Conservation (phyloP, 2,797 vertebrate species). For the Mastacembelus armatus region DNA sequence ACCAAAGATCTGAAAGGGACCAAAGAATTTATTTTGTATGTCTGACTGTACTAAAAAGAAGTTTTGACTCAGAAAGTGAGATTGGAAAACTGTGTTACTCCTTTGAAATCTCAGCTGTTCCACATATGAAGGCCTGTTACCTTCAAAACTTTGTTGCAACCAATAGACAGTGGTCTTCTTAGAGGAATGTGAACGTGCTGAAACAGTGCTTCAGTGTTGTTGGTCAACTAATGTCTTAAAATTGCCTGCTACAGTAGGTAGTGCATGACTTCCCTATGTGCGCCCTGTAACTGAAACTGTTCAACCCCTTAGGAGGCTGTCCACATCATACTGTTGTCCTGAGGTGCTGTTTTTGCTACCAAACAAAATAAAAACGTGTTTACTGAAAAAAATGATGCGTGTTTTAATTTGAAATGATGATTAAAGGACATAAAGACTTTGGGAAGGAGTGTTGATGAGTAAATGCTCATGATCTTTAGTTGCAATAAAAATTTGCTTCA, state of each 20-base stretch:
- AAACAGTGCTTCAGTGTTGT: slow-evolving; percentile 65
- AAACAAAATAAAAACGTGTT: slow-evolving; percentile 85
- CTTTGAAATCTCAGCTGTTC: slow-evolving; percentile 52
- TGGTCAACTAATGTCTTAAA: slow-evolving; percentile 71
- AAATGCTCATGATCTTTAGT: not conserved
- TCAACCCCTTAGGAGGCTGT: slow-evolving; percentile 69
- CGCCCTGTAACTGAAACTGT: slow-evolving; percentile 73
- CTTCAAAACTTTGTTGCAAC: slow-evolving; percentile 44
- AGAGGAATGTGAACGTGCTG: slow-evolving; percentile 78
- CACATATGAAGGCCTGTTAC: slow-evolving; percentile 36
- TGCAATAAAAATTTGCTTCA: too few relatives aligned
- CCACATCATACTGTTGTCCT: slow-evolving; percentile 69
- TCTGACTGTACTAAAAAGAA: slow-evolving; percentile 73
- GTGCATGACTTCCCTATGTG: slow-evolving; percentile 74
- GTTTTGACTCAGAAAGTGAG: slow-evolving; percentile 50
- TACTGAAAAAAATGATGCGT: slow-evolving; percentile 64
- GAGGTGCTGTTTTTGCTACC: slow-evolving; percentile 87
- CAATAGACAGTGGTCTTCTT: slow-evolving; percentile 56
- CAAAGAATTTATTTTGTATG: slow-evolving; percentile 78
- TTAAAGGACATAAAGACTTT: not conserved
- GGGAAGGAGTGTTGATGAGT: not conserved
- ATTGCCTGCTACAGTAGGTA: slow-evolving; percentile 73
- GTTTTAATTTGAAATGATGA: not conserved
- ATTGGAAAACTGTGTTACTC: slow-evolving; percentile 59
- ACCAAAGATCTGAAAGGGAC: slow-evolving; percentile 84